A percentile compares a stretch with the other conserved stretches of the same genome.
phyloP scores from a whole-genome alignment of 2,888 invertebrate genomes.

The Acanthacorydalis orientalis region DNA sequence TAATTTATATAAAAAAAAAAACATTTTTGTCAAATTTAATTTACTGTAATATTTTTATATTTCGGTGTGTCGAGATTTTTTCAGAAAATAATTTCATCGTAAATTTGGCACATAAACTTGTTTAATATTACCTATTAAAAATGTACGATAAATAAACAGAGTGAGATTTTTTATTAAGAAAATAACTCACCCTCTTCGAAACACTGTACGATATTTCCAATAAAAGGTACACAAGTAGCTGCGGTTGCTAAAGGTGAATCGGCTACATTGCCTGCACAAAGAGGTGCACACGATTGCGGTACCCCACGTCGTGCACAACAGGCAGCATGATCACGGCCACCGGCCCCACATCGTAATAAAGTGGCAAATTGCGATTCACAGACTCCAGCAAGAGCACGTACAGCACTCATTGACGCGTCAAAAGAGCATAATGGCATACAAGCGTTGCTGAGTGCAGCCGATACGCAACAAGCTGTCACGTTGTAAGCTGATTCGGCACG shows the following conservation, averaged over 20 bases:
- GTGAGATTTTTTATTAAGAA: too few species aligned
- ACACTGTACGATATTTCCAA: conserved; percentile 72
- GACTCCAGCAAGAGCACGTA: conserved; percentile 51
- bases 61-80: too few species aligned
- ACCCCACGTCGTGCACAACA: conserved; percentile 64
- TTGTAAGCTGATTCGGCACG: conserved; percentile 45
- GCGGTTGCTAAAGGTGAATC: conserved; percentile 41
- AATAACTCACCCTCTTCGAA: conserved; percentile 57
- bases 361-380: conserved; percentile 66
- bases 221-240: conserved; percentile 59
- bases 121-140: too few species aligned
- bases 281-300: conserved; percentile 44
- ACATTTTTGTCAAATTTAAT: too few species aligned
- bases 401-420: conserved; percentile 66
- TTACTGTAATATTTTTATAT: too few species aligned
- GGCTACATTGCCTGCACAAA: conserved; percentile 53
- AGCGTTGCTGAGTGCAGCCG: conserved; percentile 45
- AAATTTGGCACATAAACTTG: too few species aligned
- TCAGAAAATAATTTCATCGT: too few species aligned
- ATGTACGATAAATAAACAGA: too few species aligned
- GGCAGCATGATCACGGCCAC: conserved; percentile 55
- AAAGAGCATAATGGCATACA: conserved; percentile 69
- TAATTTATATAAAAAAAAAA: too few species aligned
- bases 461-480: conserved; percentile 61
- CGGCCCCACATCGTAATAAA: conserved; percentile 42